phyloP scores from a whole-genome alignment of 2,888 invertebrate species.

The Tenthredo distinguenda region DNA sequence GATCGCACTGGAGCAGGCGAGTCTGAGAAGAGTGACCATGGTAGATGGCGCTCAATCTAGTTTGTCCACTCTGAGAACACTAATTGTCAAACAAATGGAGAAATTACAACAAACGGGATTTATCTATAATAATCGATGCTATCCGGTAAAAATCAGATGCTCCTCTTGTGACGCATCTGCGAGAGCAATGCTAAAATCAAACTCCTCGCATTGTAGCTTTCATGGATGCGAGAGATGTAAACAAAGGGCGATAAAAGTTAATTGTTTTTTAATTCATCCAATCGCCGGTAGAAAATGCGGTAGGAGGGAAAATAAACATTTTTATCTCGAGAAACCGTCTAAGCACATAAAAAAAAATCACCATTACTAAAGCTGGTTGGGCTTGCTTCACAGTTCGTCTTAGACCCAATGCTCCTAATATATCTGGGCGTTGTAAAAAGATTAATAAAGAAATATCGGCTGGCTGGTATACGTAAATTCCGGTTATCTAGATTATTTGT shows the following conservation, averaged over 20 bases:
- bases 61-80: no score
- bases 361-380: background rate
- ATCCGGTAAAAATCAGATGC: background rate
- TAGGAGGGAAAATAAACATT: background rate
- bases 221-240: background rate
- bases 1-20: no score
- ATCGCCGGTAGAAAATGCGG: background rate
- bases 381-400: background rate
- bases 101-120: slow-evolving; percentile 7
- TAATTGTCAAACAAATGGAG: background rate
- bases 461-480: background rate
- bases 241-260: no score
- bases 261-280: background rate
- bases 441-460: slow-evolving; percentile 10
- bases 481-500: background rate
- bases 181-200: background rate
- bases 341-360: background rate
- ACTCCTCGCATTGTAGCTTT: background rate
- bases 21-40: no score
- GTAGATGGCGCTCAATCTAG: no score
- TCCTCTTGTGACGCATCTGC: background rate
- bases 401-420: slow-evolving; percentile 23
- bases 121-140: background rate
- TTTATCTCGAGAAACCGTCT: background rate
- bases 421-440: slow-evolving; percentile 19